Conservation (phyloP, 2,113 vertebrate species). For the Saguinus midas region DNA sequence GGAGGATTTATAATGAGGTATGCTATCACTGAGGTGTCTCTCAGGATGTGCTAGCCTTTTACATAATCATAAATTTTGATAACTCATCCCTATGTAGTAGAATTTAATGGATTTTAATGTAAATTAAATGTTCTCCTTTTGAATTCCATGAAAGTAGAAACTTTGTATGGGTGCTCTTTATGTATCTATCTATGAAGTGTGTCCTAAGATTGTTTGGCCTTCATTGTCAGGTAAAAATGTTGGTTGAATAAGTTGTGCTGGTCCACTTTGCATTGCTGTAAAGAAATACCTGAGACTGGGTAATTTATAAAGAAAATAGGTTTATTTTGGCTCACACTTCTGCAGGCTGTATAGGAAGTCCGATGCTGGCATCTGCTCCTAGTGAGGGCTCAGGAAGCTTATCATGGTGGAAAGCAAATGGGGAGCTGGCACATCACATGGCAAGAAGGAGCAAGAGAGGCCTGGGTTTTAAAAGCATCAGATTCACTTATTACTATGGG, state of each 20-base stretch:
- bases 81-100: background rate
- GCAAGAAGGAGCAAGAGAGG: no score
- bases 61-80: slow-evolving; percentile 27
- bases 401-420: no score
- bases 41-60: background rate
- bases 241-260: background rate
- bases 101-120: slow-evolving; percentile 21
- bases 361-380: no score
- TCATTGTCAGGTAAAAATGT: background rate
- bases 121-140: background rate
- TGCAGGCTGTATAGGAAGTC: no score
- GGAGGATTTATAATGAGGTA: background rate
- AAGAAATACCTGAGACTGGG: no score
- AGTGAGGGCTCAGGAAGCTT: no score
- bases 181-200: background rate
- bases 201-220: background rate
- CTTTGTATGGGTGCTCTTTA: background rate
- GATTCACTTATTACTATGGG: no score
- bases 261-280: no score
- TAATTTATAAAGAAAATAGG: no score
- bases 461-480: no score
- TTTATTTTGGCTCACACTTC: no score
- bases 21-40: slow-evolving; percentile 7
- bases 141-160: background rate
- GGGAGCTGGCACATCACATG: no score